These are phyloP conservation scores for Lymantria dispar DNA, from an alignment of 2,888 invertebrate species.

Conservation along the genomic window DNA sequence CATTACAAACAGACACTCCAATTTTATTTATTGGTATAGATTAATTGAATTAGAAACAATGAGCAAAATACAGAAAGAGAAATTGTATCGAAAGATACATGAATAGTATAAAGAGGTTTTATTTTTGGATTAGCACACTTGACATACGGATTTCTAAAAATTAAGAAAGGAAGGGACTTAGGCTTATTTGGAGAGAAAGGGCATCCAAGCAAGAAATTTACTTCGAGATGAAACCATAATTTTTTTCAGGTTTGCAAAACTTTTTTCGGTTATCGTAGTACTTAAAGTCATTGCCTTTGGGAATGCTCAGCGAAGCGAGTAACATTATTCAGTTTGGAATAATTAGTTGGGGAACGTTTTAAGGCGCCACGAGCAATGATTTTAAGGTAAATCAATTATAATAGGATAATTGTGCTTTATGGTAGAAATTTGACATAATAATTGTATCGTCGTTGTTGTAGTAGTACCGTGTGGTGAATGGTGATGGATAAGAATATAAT, in stretches of 20 bases:
- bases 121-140: background rate
- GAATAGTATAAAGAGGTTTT: too few species aligned
- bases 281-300: slow-evolving; percentile 19
- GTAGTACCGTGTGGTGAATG: too few species aligned
- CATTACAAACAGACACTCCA: too few species aligned
- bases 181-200: slow-evolving; percentile 19
- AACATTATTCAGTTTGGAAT: slow-evolving; percentile 22
- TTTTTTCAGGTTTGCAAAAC: slow-evolving; percentile 21
- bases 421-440: background rate
- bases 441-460: background rate
- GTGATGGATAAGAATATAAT: background rate
- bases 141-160: slow-evolving; percentile 5
- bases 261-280: slow-evolving; percentile 25
- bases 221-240: slow-evolving; percentile 23
- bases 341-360: slow-evolving; percentile 23
- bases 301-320: slow-evolving; percentile 17
- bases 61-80: too few species aligned
- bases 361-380: slow-evolving; percentile 16
- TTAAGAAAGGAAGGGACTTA: slow-evolving; percentile 12
- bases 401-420: background rate
- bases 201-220: slow-evolving; percentile 35
- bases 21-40: too few species aligned
- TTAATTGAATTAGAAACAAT: too few species aligned
- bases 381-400: background rate
- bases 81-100: too few species aligned